These are phyloP conservation scores for Anarrhichthys ocellatus DNA, from an alignment of 2,113 vertebrate genomes.

Conservation along the genomic window DNA sequence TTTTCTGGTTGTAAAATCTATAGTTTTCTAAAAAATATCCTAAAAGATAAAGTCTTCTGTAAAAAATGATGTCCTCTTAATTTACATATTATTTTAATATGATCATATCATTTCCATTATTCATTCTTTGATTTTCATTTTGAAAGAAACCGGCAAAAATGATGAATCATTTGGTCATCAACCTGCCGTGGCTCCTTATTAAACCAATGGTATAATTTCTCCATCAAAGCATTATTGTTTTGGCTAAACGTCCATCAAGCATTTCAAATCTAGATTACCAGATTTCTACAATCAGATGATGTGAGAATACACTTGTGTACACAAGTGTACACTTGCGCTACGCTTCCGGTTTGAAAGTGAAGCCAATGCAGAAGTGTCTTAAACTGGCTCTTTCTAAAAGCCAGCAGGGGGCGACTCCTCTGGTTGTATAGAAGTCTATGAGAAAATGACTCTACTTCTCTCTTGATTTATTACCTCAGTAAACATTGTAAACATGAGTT, in stretches of 20 bases:
- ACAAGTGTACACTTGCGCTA: too few species aligned
- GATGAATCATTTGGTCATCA: neutral
- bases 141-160: neutral
- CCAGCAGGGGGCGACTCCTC: too few species aligned
- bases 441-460: too few species aligned
- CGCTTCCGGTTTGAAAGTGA: too few species aligned
- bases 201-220: neutral
- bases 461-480: too few species aligned
- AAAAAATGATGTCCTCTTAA: neutral
- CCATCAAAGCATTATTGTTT: neutral
- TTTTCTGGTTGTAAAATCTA: neutral
- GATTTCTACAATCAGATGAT: neutral
- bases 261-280: neutral
- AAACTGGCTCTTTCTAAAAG: too few species aligned
- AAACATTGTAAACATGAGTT: too few species aligned
- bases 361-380: too few species aligned
- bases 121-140: neutral
- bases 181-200: neutral
- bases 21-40: neutral
- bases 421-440: too few species aligned
- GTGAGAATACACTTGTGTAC: neutral
- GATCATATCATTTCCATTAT: neutral
- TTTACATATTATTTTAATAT: slow-evolving; percentile 18
- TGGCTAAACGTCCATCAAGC: neutral
- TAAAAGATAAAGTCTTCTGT: neutral